A percentile compares a stretch with the other conserved stretches of the same genome.
Evolutionary conservation across 2,113 vertebrate genomes (phyloP).

Genomic region (Regulus satrapa): DNA sequence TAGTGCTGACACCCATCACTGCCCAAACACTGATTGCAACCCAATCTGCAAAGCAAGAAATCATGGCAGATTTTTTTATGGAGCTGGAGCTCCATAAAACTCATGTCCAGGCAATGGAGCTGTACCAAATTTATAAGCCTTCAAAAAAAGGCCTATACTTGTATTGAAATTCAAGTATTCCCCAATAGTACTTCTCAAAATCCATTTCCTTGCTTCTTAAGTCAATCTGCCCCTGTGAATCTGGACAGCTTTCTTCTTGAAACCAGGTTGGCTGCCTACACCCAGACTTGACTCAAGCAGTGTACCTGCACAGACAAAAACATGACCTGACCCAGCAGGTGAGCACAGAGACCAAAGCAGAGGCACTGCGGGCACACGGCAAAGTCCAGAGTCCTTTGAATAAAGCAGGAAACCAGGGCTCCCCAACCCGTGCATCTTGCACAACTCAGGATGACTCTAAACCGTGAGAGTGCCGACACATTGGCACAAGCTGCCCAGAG

Average conservation of each 20-base stretch:
- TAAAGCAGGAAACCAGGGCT: neutral
- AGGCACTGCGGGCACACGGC: fast-evolving
- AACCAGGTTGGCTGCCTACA: neutral
- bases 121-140: neutral
- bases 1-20: neutral
- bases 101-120: neutral
- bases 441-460: no score
- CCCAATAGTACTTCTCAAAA: neutral
- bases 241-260: neutral
- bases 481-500: neutral
- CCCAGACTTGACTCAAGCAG: fast-evolving
- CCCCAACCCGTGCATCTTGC: fast-evolving
- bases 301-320: fast-evolving
- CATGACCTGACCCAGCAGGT: neutral
- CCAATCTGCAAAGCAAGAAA: neutral
- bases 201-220: neutral
- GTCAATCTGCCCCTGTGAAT: neutral
- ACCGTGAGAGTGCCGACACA: neutral
- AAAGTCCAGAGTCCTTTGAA: neutral
- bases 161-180: neutral
- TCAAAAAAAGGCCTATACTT: neutral
- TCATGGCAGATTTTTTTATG: neutral
- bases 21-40: neutral
- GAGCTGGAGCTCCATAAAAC: neutral
- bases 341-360: neutral